Conservation (phyloP, 30 jellyfish, hydroid and myxozoan species). For the Mastigias papua region DNA sequence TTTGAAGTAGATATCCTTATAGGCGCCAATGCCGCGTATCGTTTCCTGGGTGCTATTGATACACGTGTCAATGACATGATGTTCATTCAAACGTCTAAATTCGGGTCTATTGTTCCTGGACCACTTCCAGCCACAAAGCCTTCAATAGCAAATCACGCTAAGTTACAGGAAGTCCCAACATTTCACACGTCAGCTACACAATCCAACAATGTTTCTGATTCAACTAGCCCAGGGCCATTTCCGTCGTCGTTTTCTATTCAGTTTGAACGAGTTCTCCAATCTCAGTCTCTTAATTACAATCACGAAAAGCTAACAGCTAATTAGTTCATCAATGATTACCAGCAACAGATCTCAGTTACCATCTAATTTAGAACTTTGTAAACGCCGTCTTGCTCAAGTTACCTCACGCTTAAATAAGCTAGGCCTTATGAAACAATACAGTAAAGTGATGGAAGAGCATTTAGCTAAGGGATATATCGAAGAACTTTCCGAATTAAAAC, state of each 20-base stretch:
- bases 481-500: constrained; percentile 15
- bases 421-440: constrained; percentile 8
- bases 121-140: not conserved
- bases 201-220: constrained; percentile 11
- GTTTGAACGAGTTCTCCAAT: constrained; percentile 11
- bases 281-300: not conserved
- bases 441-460: constrained; percentile 41
- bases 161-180: not conserved
- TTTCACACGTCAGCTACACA: not conserved
- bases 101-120: constrained; percentile 3
- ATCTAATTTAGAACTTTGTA: constrained; percentile 49
- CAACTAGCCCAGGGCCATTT: not conserved
- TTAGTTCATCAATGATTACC: constrained; percentile 23
- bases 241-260: constrained; percentile 5
- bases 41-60: constrained; percentile 31
- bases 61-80: not conserved
- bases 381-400: constrained; percentile 25
- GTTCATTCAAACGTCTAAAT: constrained; percentile 39
- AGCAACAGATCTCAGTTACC: constrained; percentile 37
- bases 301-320: constrained; percentile 10
- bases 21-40: constrained; percentile 60
- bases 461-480: constrained; percentile 44
- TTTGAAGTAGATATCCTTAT: constrained; percentile 46
- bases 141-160: not conserved
- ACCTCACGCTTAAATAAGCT: constrained; percentile 48